These are phyloP conservation scores for Drosophila algonquin DNA, from an alignment of 2,888 invertebrate species.

Conservation along the genomic window DNA sequence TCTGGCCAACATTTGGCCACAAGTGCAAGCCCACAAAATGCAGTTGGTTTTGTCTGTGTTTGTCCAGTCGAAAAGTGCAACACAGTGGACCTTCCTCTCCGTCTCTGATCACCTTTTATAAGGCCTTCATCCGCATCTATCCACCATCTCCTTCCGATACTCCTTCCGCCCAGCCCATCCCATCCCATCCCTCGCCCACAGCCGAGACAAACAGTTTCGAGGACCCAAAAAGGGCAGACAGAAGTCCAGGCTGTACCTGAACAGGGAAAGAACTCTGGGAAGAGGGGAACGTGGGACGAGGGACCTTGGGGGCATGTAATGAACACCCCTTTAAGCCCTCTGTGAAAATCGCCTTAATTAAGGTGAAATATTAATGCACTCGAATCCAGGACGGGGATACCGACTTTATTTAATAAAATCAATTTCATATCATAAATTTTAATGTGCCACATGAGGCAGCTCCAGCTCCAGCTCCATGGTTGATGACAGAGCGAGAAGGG, in stretches of 20 bases:
- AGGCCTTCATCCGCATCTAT: background rate
- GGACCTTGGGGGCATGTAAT: background rate
- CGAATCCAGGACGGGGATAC: conserved; percentile 28
- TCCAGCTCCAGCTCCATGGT: background rate
- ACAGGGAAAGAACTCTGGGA: background rate
- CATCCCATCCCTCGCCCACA: background rate
- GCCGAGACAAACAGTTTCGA: too few species aligned
- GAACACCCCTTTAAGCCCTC: background rate
- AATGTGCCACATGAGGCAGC: conserved; percentile 46
- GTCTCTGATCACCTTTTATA: background rate
- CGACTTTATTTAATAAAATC: conserved; percentile 77
- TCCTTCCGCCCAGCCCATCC: background rate
- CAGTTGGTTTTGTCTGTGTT: conserved; percentile 45
- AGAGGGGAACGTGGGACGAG: background rate
- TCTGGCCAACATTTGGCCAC: conserved; percentile 83
- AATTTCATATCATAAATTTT: conserved; percentile 73
- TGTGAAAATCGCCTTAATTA: conserved; percentile 60
- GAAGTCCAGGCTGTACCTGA: background rate
- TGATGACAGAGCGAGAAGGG: conserved; percentile 4
- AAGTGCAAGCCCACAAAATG: conserved; percentile 83
- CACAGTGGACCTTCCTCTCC: conserved; percentile 28
- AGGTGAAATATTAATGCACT: conserved; percentile 44
- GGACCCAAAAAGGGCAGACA: background rate
- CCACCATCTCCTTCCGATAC: background rate
- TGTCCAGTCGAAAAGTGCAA: conserved; percentile 67